Conservation (phyloP, 23 tunicate species). For the Clavelina lepadiformis region DNA sequence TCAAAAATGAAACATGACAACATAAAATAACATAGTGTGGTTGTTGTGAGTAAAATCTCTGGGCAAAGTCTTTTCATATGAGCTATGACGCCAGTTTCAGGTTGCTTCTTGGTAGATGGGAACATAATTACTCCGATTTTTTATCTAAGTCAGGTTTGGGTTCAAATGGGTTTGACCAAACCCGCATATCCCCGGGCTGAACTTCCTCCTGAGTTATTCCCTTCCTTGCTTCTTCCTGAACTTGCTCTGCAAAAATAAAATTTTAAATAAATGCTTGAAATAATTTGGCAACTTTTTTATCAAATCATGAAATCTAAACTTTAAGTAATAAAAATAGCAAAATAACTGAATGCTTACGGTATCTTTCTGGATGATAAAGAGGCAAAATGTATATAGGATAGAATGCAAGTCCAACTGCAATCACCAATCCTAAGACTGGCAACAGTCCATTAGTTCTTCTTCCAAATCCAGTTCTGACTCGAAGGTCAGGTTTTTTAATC, state of each 20-base stretch:
- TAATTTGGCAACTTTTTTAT: not conserved
- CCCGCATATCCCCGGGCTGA: constrained; percentile 95
- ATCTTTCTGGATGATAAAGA: constrained; percentile 42
- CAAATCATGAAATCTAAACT: not conserved
- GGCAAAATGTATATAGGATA: constrained; percentile 82
- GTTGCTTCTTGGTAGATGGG: not conserved
- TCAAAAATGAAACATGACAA: constrained; percentile 4
- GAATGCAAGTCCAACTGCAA: constrained; percentile 66
- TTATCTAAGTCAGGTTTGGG: constrained; percentile 44
- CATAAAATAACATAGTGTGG: constrained; percentile 10
- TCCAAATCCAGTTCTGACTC: constrained; percentile 8
- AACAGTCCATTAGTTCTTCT: not conserved
- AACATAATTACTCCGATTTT: not conserved
- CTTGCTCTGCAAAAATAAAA: constrained; percentile 34
- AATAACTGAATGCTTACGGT: constrained; percentile 24
- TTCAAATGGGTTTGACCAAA: constrained; percentile 89
- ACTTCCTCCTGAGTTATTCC: constrained; percentile 69
- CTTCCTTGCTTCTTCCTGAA: constrained; percentile 45
- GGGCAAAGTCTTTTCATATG: constrained; percentile 10
- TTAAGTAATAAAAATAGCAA: not conserved
- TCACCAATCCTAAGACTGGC: constrained; percentile 10
- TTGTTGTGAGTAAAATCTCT: constrained; percentile 7
- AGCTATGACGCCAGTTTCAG: not conserved
- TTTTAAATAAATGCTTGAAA: not conserved
- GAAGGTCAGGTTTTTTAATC: not conserved